Percentiles rank a stretch among this genome's conserved stretches.
phyloP scores from a whole-genome alignment of 2,113 vertebrate species.

The Heliornis fulica region DNA sequence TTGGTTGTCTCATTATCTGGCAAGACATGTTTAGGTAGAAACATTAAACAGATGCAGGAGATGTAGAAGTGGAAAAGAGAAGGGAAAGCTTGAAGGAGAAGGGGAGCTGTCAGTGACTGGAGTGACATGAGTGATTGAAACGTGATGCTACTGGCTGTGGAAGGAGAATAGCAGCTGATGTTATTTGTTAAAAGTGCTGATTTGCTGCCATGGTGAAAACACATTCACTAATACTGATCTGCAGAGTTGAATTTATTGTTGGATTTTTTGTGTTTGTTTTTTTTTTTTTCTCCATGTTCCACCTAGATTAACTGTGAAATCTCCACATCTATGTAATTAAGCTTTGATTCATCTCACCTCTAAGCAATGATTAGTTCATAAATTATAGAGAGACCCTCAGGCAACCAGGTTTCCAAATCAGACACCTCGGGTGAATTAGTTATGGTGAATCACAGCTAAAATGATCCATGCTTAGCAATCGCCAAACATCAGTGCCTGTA shows the following conservation, averaged over 20 bases:
- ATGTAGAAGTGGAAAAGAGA: not conserved
- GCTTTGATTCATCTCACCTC: conserved; percentile 35
- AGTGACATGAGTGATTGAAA: not conserved
- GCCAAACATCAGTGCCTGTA: not conserved
- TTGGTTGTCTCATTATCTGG: not conserved
- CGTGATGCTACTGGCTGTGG: not conserved
- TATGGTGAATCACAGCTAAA: conserved; percentile 39
- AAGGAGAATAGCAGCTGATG: not conserved
- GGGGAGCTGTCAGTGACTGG: not conserved
- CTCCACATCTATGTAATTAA: conserved; percentile 15
- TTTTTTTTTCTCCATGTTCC: not conserved
- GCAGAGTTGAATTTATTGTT: not conserved
- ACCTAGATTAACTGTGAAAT: not conserved
- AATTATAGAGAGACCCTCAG: conserved; percentile 38
- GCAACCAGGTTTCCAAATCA: conserved; percentile 43
- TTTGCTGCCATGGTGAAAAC: not conserved
- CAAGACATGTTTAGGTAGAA: not conserved
- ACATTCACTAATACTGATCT: fast-evolving
- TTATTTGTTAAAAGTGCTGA: not conserved
- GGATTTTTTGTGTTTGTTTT: not conserved
- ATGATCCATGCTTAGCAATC: not conserved
- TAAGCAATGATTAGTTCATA: conserved; percentile 25
- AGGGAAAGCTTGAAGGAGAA: not conserved
- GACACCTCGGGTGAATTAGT: conserved; percentile 23
- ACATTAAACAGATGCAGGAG: not conserved